These are phyloP conservation scores for Tinea semifulvella DNA, from an alignment of 2,888 invertebrate species.

Conservation along the genomic window DNA sequence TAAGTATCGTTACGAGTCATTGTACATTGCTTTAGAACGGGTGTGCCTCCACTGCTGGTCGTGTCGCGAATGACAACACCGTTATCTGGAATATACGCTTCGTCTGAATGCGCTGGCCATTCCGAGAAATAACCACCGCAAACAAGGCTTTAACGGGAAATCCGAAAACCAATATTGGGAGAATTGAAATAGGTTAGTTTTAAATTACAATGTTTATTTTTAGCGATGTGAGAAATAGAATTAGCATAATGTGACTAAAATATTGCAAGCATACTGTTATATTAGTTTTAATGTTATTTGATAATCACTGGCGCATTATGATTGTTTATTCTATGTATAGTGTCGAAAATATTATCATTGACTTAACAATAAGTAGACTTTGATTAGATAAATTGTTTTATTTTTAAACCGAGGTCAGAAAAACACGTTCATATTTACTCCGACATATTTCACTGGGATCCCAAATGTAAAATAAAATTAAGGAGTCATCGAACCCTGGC, in stretches of 20 bases:
- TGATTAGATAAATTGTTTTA: too few relatives aligned
- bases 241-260: not conserved
- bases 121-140: constrained; percentile 1
- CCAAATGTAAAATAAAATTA: too few relatives aligned
- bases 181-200: not conserved
- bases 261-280: too few relatives aligned
- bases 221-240: not conserved
- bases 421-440: too few relatives aligned
- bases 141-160: constrained; percentile 12
- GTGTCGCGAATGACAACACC: constrained; percentile 8
- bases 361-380: too few relatives aligned
- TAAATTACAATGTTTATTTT: not conserved
- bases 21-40: constrained; percentile 5
- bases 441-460: too few relatives aligned
- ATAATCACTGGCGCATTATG: not conserved
- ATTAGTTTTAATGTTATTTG: too few relatives aligned
- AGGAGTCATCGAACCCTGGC: too few relatives aligned
- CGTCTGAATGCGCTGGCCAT: not conserved
- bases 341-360: too few relatives aligned
- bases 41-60: constrained; percentile 11
- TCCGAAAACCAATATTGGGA: not conserved
- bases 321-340: not conserved
- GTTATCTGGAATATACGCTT: constrained; percentile 6
- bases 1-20: constrained; percentile 4
- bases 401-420: too few relatives aligned